These are phyloP conservation scores for Polypedilum pembai DNA, from an alignment of 1,140 invertebrate genomes.

Conservation along the genomic window DNA sequence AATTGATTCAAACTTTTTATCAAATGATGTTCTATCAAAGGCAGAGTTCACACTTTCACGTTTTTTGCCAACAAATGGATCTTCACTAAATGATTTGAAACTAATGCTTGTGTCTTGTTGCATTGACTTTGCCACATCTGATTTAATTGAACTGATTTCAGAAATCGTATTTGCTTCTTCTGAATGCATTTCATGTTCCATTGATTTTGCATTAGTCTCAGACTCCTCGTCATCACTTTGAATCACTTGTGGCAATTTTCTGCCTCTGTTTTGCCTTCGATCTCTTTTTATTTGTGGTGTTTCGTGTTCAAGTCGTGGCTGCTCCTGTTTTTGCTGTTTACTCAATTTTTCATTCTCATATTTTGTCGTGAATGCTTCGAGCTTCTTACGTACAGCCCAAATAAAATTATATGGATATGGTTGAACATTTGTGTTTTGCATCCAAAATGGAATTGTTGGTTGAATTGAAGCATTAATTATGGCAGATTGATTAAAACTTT, in stretches of 20 bases:
- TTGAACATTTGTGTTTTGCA: slow-evolving; percentile 32
- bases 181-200: neutral
- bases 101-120: neutral
- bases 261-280: neutral
- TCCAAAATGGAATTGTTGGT: slow-evolving; percentile 32
- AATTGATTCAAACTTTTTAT: neutral
- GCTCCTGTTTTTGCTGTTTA: neutral
- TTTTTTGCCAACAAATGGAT: slow-evolving; percentile 8
- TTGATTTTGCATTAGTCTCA: neutral
- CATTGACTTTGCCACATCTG: slow-evolving; percentile 1
- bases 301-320: neutral
- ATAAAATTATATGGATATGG: slow-evolving; percentile 36
- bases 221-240: neutral
- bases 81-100: neutral
- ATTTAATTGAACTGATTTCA: slow-evolving; percentile 31
- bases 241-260: neutral
- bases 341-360: slow-evolving; percentile 24
- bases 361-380: slow-evolving; percentile 32
- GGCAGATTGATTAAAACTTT: no score
- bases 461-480: neutral
- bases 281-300: slow-evolving; percentile 14
- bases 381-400: slow-evolving; percentile 34
- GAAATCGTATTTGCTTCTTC: slow-evolving; percentile 32
- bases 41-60: neutral
- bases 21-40: neutral